Evolutionary conservation across 1,140 invertebrate species (phyloP), one percentile per base, ranked within the genome.

Genomic region (Asobara japonica): DNA sequence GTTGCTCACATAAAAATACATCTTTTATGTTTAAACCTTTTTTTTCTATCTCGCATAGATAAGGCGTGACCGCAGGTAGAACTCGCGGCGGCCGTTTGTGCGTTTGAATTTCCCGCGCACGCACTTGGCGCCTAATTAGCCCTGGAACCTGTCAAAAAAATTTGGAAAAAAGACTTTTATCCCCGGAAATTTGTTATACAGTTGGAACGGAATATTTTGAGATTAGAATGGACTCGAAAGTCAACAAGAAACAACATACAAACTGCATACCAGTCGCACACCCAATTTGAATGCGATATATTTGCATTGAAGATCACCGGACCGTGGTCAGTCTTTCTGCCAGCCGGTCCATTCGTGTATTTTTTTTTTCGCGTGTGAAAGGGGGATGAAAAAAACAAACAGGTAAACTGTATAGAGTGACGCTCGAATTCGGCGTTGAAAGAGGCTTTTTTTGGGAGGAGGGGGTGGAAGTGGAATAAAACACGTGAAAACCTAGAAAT

Each of bases 141-240:
- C n/a, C n/a, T n/a, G n/a, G n/a, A n/a, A n/a, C n/a, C n/a, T n/a
- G n/a, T n/a, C n/a, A n/a, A n/a, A n/a, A n/a, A n/a, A n/a, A n/a
- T n/a, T n/a, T n/a, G n/a, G n/a, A n/a, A n/a, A n/a, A n/a, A n/a
- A n/a, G n/a, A n/a, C n/a, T 31, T 11, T 30, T 30, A 62, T 65
- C 31, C 31, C 62, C 62, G 62, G 62, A 45, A 45, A 16, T 45
- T 16, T 1, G n/a, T n/a, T n/a, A n/a, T n/a, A n/a, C 60, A 11
- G 22, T 62, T 62, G 31, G 60, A 62, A 25, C 16, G 20, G 31
- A 45, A 38, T 45, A 38, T 36, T 41, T 30, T 7, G 20, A 38
- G 18, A 20, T 56, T 66, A 66, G 38, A 38, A 16, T 66, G 41
- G 38, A 66, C 45, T 66, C 38, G 65, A 66, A 66, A 66, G 65